A percentile compares a stretch with the other conserved stretches of the same genome.
These are phyloP conservation scores for Chymomyza amoena DNA, from an alignment of 2,888 invertebrate species.

Conservation along the genomic window DNA sequence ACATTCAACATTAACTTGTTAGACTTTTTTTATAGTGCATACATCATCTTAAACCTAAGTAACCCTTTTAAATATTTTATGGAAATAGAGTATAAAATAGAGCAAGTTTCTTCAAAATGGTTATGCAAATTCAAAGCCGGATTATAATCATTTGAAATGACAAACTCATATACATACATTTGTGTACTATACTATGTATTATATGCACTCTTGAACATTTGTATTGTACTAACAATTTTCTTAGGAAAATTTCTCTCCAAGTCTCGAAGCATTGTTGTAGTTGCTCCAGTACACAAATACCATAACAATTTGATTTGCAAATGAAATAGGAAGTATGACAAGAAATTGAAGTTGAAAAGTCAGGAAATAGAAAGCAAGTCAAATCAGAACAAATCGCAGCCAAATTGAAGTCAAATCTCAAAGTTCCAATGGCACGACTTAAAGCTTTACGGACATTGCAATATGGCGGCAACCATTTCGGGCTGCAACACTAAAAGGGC, in stretches of 20 bases:
- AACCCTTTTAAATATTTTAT: not conserved
- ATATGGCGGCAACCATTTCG: not conserved
- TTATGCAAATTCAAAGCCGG: constrained; percentile 32
- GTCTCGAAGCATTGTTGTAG: constrained; percentile 14
- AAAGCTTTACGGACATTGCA: not conserved
- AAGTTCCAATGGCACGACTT: not conserved
- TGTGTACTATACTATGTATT: constrained; percentile 6
- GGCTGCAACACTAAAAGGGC: constrained; percentile 64
- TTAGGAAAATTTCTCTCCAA: constrained; percentile 31
- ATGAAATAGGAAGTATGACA: constrained; percentile 47
- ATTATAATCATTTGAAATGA: constrained; percentile 32
- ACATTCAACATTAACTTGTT: no score
- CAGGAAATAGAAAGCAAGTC: not conserved
- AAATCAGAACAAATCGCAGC: not conserved
- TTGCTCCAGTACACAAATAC: constrained; percentile 48
- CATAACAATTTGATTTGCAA: constrained; percentile 60
- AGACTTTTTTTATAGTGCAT: not conserved
- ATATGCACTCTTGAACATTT: not conserved
- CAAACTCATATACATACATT: constrained; percentile 14
- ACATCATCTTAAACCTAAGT: not conserved
- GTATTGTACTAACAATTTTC: constrained; percentile 8
- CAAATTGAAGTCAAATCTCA: constrained; percentile 12
- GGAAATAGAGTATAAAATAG: not conserved
- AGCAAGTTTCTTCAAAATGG: constrained; percentile 13
- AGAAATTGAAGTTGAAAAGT: constrained; percentile 44